Conservation (phyloP, 2,888 invertebrate genomes). For the Acleris laterana region DNA sequence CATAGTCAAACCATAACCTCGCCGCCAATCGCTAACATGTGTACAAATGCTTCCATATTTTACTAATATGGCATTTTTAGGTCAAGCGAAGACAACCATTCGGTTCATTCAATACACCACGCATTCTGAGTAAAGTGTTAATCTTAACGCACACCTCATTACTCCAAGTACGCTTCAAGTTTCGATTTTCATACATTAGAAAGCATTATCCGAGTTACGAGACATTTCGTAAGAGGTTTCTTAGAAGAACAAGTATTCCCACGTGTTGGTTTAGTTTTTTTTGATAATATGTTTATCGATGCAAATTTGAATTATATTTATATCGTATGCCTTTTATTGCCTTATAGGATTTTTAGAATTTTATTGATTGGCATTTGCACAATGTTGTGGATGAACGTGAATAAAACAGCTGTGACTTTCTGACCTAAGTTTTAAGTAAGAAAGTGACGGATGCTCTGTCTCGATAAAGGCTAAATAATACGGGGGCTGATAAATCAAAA, state of each 20-base stretch:
- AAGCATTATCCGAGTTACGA: slow-evolving; percentile 18
- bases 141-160: slow-evolving; percentile 18
- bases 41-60: slow-evolving; percentile 17
- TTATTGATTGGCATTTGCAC: too few species aligned
- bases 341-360: too few species aligned
- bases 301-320: too few species aligned
- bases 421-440: too few species aligned
- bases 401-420: too few species aligned
- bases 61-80: slow-evolving; percentile 25
- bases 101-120: background rate
- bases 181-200: slow-evolving; percentile 21
- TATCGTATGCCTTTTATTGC: too few species aligned
- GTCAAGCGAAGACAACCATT: slow-evolving; percentile 25
- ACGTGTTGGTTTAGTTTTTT: background rate
- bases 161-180: slow-evolving; percentile 3
- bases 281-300: too few species aligned
- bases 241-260: background rate
- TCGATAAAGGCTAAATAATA: too few species aligned
- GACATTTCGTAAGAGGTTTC: slow-evolving; percentile 17
- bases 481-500: too few species aligned
- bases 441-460: too few species aligned
- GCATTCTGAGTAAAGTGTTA: slow-evolving; percentile 11
- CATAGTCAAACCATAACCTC: background rate
- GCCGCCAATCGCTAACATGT: slow-evolving; percentile 16
- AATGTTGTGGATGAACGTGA: too few species aligned